A percentile compares a stretch with the other conserved stretches of the same genome.
Conservation (phyloP, 1,140 invertebrate species). For the Cardiocondyla obscurior region DNA sequence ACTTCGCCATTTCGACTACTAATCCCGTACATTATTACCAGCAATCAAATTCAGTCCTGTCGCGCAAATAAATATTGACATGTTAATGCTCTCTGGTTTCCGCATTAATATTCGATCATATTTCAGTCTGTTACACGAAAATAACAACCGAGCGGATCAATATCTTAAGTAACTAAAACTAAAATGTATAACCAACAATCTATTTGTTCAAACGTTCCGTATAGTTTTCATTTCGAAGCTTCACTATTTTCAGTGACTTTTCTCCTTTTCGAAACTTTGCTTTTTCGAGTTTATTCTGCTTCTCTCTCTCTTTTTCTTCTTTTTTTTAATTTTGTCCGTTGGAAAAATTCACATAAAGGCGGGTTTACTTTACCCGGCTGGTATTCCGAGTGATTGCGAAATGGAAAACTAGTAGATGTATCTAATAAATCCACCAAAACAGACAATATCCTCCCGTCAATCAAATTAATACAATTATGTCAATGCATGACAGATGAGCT, state of each 20-base stretch:
- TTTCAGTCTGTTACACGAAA: neutral
- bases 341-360: neutral
- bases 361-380: neutral
- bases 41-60: neutral
- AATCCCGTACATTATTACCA: neutral
- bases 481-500: slow-evolving; percentile 24
- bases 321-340: neutral
- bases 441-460: slow-evolving; percentile 24
- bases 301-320: no score
- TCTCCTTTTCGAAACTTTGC: neutral
- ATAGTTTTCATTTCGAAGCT: neutral
- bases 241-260: neutral
- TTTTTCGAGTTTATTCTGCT: neutral
- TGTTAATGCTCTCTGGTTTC: slow-evolving; percentile 3
- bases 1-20: neutral
- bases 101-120: slow-evolving; percentile 9
- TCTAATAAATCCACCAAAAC: slow-evolving; percentile 3
- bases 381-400: neutral
- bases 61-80: slow-evolving; percentile 15
- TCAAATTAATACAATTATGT: slow-evolving; percentile 33
- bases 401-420: neutral
- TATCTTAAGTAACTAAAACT: neutral
- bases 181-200: neutral
- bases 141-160: neutral
- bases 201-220: neutral